Evolutionary conservation across 1,140 invertebrate genomes (phyloP).

Genomic region (Drosophila arizonae): DNA sequence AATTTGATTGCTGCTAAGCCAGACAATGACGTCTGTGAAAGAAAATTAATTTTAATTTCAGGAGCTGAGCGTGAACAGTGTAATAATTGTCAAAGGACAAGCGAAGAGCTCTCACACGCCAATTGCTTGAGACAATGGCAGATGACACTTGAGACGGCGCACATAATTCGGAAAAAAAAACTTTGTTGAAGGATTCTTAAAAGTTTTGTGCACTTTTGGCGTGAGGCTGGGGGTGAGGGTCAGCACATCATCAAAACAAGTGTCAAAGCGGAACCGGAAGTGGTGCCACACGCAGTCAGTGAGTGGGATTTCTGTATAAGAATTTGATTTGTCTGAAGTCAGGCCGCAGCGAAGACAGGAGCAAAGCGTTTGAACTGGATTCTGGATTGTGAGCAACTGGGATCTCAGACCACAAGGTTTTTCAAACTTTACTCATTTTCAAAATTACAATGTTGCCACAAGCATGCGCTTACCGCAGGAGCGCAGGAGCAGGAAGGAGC

Average conservation of each 20-base stretch:
- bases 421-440: slow-evolving; percentile 83
- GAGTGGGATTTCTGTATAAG: slow-evolving; percentile 57
- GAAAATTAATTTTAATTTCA: slow-evolving; percentile 73
- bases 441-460: slow-evolving; percentile 82
- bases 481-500: slow-evolving; percentile 21
- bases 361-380: neutral
- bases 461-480: slow-evolving; percentile 69
- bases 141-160: slow-evolving; percentile 71
- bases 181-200: slow-evolving; percentile 66
- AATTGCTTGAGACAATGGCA: slow-evolving; percentile 49
- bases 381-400: slow-evolving; percentile 16
- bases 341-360: slow-evolving; percentile 23
- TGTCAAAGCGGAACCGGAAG: slow-evolving; percentile 78
- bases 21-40: slow-evolving; percentile 49
- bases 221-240: slow-evolving; percentile 23
- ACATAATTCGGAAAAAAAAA: slow-evolving; percentile 51
- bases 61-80: slow-evolving; percentile 51
- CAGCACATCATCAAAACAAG: slow-evolving; percentile 61
- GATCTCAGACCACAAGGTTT: slow-evolving; percentile 62
- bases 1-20: neutral
- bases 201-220: slow-evolving; percentile 68
- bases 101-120: slow-evolving; percentile 24
- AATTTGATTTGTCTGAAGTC: slow-evolving; percentile 64
- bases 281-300: slow-evolving; percentile 27
- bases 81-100: slow-evolving; percentile 65